Conservation (phyloP, 2,797 vertebrate genomes). For the Hylomyscus alleni region DNA sequence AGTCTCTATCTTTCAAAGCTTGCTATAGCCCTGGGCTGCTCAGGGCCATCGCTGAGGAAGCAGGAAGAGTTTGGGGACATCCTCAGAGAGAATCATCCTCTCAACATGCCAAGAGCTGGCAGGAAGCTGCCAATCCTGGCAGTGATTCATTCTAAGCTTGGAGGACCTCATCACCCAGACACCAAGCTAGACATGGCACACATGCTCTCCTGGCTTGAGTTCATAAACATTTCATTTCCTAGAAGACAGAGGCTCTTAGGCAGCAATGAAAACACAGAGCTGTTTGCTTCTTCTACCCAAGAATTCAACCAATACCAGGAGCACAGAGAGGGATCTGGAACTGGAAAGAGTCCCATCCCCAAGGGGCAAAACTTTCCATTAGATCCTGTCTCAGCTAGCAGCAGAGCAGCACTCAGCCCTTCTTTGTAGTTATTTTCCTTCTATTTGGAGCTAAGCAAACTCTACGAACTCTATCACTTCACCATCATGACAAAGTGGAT, state of each 20-base stretch:
- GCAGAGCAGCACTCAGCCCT: neutral
- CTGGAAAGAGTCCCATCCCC: neutral
- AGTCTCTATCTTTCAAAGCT: neutral
- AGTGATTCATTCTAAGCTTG: neutral
- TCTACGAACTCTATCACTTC: neutral
- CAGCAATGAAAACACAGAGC: neutral
- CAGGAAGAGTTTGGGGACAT: neutral
- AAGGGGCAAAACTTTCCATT: neutral
- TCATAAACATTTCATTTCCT: constrained; percentile 16
- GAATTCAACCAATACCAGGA: neutral
- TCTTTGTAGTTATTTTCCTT: neutral
- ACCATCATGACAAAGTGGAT: neutral
- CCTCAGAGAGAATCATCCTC: neutral
- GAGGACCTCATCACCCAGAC: neutral
- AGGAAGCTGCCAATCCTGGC: neutral
- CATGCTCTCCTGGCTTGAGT: neutral
- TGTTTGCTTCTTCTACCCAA: neutral
- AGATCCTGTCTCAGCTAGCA: neutral
- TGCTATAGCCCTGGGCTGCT: neutral
- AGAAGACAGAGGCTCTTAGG: neutral
- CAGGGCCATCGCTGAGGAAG: neutral
- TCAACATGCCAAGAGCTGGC: neutral
- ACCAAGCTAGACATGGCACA: neutral
- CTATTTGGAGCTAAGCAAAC: neutral
- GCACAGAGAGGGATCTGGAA: neutral